Percentiles rank a stretch among this genome's conserved stretches.
Conservation (phyloP, 2,113 vertebrate species). For the Pontoporia blainvillei region DNA sequence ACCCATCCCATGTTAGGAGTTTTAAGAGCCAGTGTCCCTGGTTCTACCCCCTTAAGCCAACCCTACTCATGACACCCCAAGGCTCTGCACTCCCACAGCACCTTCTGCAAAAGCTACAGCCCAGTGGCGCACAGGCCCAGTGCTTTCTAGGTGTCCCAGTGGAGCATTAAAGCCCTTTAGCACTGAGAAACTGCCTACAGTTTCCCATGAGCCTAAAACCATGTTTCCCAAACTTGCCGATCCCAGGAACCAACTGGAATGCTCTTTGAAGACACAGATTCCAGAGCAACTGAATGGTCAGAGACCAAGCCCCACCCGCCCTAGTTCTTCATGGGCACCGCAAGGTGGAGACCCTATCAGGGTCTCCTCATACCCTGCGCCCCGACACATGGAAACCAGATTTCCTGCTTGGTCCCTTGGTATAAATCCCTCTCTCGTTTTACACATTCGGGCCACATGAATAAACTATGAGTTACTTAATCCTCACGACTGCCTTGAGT, state of each 20-base stretch:
- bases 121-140: neutral
- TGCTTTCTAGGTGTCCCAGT: neutral
- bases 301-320: neutral
- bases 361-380: fast-evolving
- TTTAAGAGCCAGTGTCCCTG: neutral
- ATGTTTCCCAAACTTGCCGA: neutral
- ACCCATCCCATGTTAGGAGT: neutral
- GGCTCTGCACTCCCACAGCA: neutral
- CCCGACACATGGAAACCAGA: fast-evolving
- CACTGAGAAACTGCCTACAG: neutral
- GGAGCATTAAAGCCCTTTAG: neutral
- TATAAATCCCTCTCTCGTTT: neutral
- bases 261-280: neutral
- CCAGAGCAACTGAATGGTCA: neutral
- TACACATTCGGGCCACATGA: neutral
- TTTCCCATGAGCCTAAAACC: neutral
- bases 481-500: neutral
- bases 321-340: fast-evolving
- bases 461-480: neutral
- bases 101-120: neutral
- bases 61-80: no score
- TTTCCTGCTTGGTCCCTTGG: neutral
- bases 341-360: neutral
- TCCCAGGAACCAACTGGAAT: no score
- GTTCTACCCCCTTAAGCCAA: neutral